Evolutionary conservation across 2,797 vertebrate genomes (phyloP).

Genomic region (Salarias fasciatus): DNA sequence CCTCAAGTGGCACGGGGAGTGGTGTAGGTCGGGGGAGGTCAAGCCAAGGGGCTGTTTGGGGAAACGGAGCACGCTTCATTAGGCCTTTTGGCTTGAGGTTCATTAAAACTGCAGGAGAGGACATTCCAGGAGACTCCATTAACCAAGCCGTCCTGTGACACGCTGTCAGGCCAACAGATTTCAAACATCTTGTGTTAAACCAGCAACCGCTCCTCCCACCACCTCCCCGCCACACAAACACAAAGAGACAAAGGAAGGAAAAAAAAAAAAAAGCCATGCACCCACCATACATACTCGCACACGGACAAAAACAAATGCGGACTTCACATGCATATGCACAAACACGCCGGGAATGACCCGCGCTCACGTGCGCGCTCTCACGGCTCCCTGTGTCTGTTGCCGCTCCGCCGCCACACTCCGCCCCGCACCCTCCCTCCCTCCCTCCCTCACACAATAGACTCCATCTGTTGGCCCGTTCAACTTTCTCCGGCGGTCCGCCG

Average conservation of each 20-base stretch:
- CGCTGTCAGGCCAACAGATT: slow-evolving; percentile 72
- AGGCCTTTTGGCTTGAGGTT: slow-evolving; percentile 81
- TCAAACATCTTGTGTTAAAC: slow-evolving; percentile 77
- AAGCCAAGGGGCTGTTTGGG: slow-evolving; percentile 75
- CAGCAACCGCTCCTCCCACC: slow-evolving; percentile 1
- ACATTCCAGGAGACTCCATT: slow-evolving; percentile 84
- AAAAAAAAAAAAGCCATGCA: slow-evolving; percentile 8
- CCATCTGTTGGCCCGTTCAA: slow-evolving; percentile 79
- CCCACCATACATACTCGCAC: slow-evolving; percentile 46
- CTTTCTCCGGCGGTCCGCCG: slow-evolving; percentile 70
- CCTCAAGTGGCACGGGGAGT: slow-evolving; percentile 65
- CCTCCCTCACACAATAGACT: slow-evolving; percentile 66
- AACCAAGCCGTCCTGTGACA: slow-evolving; percentile 72
- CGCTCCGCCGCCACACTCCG: slow-evolving; percentile 13
- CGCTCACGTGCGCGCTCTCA: slow-evolving; percentile 32
- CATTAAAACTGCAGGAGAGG: slow-evolving; percentile 83
- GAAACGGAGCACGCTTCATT: slow-evolving; percentile 81
- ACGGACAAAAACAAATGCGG: slow-evolving; percentile 51
- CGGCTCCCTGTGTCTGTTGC: no score
- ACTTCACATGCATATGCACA: slow-evolving; percentile 40
- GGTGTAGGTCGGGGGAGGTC: slow-evolving; percentile 70
- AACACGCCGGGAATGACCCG: slow-evolving; percentile 28
- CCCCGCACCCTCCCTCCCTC: slow-evolving; percentile 27
- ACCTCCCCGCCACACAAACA: slow-evolving; percentile 11
- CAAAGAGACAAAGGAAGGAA: slow-evolving; percentile 43